phyloP scores from a whole-genome alignment of 2,888 invertebrate species.

The Macrophya annulata region DNA sequence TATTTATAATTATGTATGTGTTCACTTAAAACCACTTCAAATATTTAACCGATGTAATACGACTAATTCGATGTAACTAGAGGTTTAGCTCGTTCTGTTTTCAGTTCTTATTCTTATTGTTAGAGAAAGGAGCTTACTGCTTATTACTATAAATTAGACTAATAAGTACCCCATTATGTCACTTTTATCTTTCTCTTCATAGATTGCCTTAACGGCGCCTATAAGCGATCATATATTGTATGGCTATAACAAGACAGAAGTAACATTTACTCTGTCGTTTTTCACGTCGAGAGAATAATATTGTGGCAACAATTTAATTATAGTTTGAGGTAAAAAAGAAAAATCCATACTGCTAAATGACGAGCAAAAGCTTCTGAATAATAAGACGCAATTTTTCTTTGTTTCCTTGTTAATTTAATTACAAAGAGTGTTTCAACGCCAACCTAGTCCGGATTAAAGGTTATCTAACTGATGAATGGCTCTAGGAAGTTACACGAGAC shows the following conservation, averaged over 20 bases:
- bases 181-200: conserved; percentile 1
- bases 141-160: conserved; percentile 13
- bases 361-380: not conserved
- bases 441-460: conserved; percentile 59
- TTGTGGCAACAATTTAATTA: not conserved
- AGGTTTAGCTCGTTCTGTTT: not conserved
- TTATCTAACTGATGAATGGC: conserved; percentile 63
- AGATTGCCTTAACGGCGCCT: conserved; percentile 20
- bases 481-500: conserved; percentile 55
- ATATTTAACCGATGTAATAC: conserved; percentile 10
- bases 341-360: not conserved
- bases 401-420: conserved; percentile 46
- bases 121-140: conserved; percentile 35
- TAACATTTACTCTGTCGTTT: not conserved
- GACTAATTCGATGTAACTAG: conserved; percentile 34
- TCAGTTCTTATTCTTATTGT: conserved; percentile 23
- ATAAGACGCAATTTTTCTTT: conserved; percentile 9
- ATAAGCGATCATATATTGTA: not conserved
- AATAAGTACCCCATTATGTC: conserved; percentile 31
- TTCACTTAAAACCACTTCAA: conserved; percentile 18
- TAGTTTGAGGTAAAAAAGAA: not conserved
- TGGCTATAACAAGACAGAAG: not conserved
- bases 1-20: not conserved
- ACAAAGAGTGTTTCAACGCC: conserved; percentile 27
- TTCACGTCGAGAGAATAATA: not conserved